These are phyloP conservation scores for Acrobeloides nanus DNA, from an alignment of 2,888 invertebrate genomes.

Conservation along the genomic window DNA sequence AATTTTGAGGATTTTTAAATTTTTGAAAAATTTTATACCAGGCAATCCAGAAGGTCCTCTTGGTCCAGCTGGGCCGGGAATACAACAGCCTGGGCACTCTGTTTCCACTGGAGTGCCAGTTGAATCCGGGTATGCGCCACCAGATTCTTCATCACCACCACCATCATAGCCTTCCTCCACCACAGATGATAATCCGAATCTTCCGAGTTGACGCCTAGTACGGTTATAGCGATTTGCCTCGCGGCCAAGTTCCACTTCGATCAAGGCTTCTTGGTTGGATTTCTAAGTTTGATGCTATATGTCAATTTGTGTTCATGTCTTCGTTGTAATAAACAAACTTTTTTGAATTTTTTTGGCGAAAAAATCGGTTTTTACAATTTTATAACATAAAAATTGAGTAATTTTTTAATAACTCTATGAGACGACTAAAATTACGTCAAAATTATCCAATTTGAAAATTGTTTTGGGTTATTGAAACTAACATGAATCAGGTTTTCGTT, in stretches of 20 bases:
- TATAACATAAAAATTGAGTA: conserved; percentile 6
- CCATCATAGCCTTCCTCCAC: neutral
- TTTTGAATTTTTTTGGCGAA: no score
- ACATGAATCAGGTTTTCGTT: no score
- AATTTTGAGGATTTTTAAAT: no score
- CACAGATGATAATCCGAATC: conserved; percentile 13
- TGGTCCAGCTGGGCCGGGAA: conserved; percentile 46
- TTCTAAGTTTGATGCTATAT: conserved; percentile 8
- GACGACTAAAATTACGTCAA: neutral
- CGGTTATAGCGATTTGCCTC: conserved; percentile 12
- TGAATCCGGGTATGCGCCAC: conserved; percentile 19
- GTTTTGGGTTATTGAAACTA: no score
- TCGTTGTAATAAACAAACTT: no score
- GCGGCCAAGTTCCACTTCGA: conserved; percentile 18
- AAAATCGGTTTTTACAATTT: conserved; percentile 9
- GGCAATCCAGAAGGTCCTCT: conserved; percentile 50
- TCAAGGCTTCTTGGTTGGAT: conserved; percentile 27
- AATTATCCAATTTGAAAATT: no score
- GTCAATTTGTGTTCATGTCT: no score
- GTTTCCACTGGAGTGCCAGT: conserved; percentile 51
- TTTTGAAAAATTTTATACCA: no score
- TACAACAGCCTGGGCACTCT: conserved; percentile 50
- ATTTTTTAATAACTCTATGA: conserved; percentile 3
- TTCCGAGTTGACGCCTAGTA: conserved; percentile 18
- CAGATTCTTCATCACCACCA: conserved; percentile 11